Evolutionary conservation across 2,888 invertebrate genomes (phyloP), one percentile per base, ranked within the genome.

Genomic region (Operophtera brumata): DNA sequence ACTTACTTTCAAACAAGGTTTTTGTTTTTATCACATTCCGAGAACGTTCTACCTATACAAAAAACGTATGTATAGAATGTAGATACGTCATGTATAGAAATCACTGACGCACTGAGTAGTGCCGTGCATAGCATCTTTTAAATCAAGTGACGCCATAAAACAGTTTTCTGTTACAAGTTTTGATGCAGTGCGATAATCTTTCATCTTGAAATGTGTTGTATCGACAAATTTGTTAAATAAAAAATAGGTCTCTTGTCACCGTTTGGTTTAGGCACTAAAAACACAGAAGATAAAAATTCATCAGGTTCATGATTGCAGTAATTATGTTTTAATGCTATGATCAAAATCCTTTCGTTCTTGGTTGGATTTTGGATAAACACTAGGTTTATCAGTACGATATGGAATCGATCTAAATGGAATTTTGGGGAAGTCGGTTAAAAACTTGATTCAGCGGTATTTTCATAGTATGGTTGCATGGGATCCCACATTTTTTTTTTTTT

Each of bases 201-300:
- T 39, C 46, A 47, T 47, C n/a, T 54, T 44, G 14, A 47, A 48
- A 40, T 53, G 47, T 1, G 4, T 4, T 1, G 12, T 37, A n/a
- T n/a, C 5, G 10, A 53, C 41, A 32, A 47, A 53, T 9, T 34
- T 47, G 34, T 44, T 6, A 44, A n/a, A 20, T 44, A 34, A 2
- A 45, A 26, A 5, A 45, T 46, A 13, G 37, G 28, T 13, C 36
- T 12, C 7, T 46, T 36, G n/a, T n/a, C n/a, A n/a, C 46, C 46
- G 28, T 37, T 37, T 8, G 46, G 46, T 13, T 46, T 46, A 6
- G 26, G 12, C 5, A 26, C 46, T 6, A 37, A 28, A 10, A 45
- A 46, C 13, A 37, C 20, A 7, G 10, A 9, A n/a, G 43, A 43
- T 6, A 45, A 12, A 8, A 45, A 35, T 5, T 34, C n/a, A n/a